phyloP scores from a whole-genome alignment of 2,797 vertebrate species.

The Hydrophis major region DNA sequence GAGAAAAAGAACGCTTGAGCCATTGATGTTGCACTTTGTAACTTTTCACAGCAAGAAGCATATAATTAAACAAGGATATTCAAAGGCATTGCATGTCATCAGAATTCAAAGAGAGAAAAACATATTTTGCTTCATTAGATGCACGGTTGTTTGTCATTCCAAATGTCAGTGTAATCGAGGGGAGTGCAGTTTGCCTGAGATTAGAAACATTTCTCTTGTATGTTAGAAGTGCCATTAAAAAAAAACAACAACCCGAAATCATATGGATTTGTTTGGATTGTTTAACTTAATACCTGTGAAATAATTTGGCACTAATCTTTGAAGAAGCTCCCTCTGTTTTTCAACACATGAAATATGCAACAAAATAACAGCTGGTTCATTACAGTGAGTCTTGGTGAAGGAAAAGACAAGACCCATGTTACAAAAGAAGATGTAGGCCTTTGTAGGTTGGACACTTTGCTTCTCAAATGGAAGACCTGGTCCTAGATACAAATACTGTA shows the following conservation, averaged over 20 bases:
- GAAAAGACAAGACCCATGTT: background rate
- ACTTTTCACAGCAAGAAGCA: conserved; percentile 3
- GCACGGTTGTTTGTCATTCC: conserved; percentile 33
- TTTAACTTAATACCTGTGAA: background rate
- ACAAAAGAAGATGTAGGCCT: background rate
- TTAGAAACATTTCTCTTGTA: background rate
- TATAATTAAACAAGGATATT: conserved; percentile 31
- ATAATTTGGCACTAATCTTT: background rate
- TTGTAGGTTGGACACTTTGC: background rate
- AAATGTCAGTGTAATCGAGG: conserved; percentile 3
- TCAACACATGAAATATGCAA: background rate
- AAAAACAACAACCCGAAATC: background rate
- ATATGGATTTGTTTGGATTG: background rate
- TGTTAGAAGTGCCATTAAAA: background rate
- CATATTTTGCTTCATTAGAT: conserved; percentile 27
- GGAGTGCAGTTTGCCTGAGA: background rate
- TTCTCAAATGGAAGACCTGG: background rate
- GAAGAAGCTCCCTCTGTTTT: background rate
- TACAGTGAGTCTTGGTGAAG: background rate
- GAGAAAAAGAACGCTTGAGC: background rate
- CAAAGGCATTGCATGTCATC: conserved; percentile 20
- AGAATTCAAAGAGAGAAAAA: conserved; percentile 20
- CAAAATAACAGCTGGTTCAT: background rate
- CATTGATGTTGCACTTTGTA: background rate
- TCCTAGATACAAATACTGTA: background rate